Base-by-base conservation (phyloP, 2,113 vertebrate genomes). In the Nyctibius bracteatus region DNA sequence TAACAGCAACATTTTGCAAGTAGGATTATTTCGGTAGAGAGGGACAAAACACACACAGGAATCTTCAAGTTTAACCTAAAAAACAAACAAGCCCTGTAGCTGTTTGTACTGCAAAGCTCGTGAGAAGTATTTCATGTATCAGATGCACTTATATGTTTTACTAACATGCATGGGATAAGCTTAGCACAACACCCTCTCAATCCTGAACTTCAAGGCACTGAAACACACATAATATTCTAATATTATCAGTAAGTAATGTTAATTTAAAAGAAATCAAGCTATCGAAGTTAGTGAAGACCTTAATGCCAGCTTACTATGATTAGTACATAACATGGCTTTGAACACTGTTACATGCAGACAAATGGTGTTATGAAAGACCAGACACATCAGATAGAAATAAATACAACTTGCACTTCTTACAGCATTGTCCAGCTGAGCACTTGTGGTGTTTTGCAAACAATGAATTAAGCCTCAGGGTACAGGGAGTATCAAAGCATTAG, bases 31-130 rank as follows among this genome's bases (percentile, higher is more conserved):
- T 85, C 92, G 79, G 90, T 96, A 94, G 92, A 98, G 14, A 35
- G 97, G 74, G 37, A 97, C 96, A 85, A 98, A 97, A 89, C 73
- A 81, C 89, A 98, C 57, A 72, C 74, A 97, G 3, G 97, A 94
- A 66, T 95, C 95, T 91, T 97, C 97, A 54, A 98, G 86, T 91
- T 97, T 97, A 89, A 98, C 95, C 98, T 98, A 89, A 55, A 97
- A 97, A 87, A 94, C 88, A 62, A 89, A 97, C 79, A 97, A 81
- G 77, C 66, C 49, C 74, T 87, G 82, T 75, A 92, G 67, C 74
- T 93, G 65, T 87, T 87, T 71, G 72, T 54, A 58, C 44, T 44
- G 33, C 19, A 83, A 55, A 51, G 35, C 31, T 63, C 31, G 4
- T 1, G 5, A 71, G 72, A 92, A 96, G 37, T 28, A 82, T 15